phyloP scores from a whole-genome alignment of 2,888 invertebrate species.

The Biston betularia region DNA sequence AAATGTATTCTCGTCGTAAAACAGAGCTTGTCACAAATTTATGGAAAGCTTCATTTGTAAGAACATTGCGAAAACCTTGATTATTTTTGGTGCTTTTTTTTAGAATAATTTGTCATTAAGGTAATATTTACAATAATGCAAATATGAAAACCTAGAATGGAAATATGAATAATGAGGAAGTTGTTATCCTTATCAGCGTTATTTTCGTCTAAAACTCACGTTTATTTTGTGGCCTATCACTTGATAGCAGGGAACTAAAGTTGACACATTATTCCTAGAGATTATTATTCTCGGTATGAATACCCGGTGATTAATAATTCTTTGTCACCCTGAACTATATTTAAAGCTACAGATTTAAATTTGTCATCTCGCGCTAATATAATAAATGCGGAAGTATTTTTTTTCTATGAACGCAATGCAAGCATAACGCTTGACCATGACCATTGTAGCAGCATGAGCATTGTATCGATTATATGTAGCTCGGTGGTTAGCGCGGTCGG shows the following conservation, averaged over 20 bases:
- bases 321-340: not conserved
- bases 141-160: not conserved
- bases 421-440: too few species aligned
- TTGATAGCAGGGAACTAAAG: not conserved
- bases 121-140: not conserved
- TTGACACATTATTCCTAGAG: not conserved
- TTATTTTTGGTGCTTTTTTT: slow-evolving; percentile 6
- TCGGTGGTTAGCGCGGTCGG: too few species aligned
- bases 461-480: too few species aligned
- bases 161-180: not conserved
- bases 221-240: not conserved
- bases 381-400: too few species aligned
- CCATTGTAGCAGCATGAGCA: too few species aligned
- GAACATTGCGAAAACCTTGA: slow-evolving; percentile 2
- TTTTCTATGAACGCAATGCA: too few species aligned
- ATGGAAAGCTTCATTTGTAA: slow-evolving; percentile 8
- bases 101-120: not conserved
- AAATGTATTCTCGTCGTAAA: slow-evolving; percentile 11
- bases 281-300: too few species aligned
- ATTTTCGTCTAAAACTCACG: not conserved
- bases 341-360: too few species aligned
- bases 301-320: too few species aligned
- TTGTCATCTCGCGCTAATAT: too few species aligned
- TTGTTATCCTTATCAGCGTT: not conserved
- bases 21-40: slow-evolving; percentile 14